Conservation (phyloP, 2,113 vertebrate species). For the Stigmatopora argus region DNA sequence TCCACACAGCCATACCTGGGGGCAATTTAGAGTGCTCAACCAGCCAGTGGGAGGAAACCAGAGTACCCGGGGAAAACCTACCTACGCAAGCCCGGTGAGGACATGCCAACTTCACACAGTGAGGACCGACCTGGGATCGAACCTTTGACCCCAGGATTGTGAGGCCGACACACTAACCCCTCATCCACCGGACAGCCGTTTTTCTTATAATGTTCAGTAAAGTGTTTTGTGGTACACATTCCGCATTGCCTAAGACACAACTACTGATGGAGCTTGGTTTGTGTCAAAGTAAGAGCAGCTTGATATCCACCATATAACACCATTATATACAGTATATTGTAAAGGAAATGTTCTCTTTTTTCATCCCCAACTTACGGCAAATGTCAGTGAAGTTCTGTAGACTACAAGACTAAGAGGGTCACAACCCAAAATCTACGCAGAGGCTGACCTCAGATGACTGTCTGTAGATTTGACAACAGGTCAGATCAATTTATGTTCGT, state of each 20-base stretch:
- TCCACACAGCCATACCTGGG: too few species aligned
- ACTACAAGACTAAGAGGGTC: not conserved
- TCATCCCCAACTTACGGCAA: not conserved
- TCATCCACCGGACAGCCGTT: too few species aligned
- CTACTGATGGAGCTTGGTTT: constrained; percentile 25
- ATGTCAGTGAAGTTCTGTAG: not conserved
- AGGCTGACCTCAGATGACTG: constrained; percentile 27
- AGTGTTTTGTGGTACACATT: too few species aligned
- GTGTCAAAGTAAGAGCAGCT: constrained; percentile 5
- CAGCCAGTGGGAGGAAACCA: too few species aligned
- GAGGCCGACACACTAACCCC: too few species aligned
- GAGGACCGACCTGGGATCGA: too few species aligned
- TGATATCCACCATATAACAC: constrained; percentile 4
- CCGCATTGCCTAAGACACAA: constrained; percentile 4
- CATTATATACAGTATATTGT: not conserved
- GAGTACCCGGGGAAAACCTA: too few species aligned
- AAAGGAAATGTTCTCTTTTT: not conserved
- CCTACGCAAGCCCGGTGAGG: too few species aligned
- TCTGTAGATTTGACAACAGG: constrained; percentile 15
- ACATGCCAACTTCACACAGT: too few species aligned
- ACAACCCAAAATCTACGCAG: not conserved
- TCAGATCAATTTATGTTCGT: not conserved
- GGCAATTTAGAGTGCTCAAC: too few species aligned
- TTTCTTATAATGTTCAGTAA: too few species aligned
- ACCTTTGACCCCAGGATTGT: too few species aligned